Percentiles rank a stretch among this genome's conserved stretches.
These are phyloP conservation scores for Dascyllus trimaculatus DNA, from an alignment of 2,113 vertebrate genomes.

Conservation along the genomic window DNA sequence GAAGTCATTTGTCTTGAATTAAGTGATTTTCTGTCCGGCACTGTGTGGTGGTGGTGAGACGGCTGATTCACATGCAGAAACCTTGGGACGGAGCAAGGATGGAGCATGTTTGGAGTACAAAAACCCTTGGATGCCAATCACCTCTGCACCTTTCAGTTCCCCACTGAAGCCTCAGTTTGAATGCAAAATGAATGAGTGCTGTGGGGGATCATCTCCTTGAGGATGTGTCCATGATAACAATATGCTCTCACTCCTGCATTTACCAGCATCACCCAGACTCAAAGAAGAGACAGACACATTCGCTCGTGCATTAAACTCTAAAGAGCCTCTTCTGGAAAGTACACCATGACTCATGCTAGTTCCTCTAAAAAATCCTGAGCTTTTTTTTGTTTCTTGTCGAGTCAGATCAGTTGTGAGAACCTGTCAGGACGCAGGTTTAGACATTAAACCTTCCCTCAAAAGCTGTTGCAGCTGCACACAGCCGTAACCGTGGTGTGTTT, in stretches of 20 bases:
- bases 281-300: slow-evolving; percentile 20
- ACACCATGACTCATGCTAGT: slow-evolving; percentile 31
- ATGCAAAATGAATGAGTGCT: slow-evolving; percentile 15
- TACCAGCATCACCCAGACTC: slow-evolving; percentile 35
- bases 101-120: slow-evolving; percentile 19
- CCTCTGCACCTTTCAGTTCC: slow-evolving; percentile 22
- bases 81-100: slow-evolving; percentile 21
- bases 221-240: slow-evolving; percentile 22
- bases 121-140: slow-evolving; percentile 28
- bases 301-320: slow-evolving; percentile 12
- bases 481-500: slow-evolving; percentile 52
- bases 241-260: slow-evolving; percentile 23
- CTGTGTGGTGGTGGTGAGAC: slow-evolving; percentile 3
- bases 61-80: slow-evolving; percentile 49
- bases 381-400: neutral
- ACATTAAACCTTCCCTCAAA: slow-evolving; percentile 42
- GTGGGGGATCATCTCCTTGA: slow-evolving; percentile 26
- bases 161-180: slow-evolving; percentile 28
- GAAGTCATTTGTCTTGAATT: slow-evolving; percentile 70
- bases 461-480: slow-evolving; percentile 54
- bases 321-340: slow-evolving; percentile 14
- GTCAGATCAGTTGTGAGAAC: slow-evolving; percentile 15
- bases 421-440: slow-evolving; percentile 44
- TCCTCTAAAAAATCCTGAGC: neutral
- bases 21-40: slow-evolving; percentile 52